These are phyloP conservation scores for Eciton burchellii DNA, from an alignment of 1,140 invertebrate species.

Conservation along the genomic window DNA sequence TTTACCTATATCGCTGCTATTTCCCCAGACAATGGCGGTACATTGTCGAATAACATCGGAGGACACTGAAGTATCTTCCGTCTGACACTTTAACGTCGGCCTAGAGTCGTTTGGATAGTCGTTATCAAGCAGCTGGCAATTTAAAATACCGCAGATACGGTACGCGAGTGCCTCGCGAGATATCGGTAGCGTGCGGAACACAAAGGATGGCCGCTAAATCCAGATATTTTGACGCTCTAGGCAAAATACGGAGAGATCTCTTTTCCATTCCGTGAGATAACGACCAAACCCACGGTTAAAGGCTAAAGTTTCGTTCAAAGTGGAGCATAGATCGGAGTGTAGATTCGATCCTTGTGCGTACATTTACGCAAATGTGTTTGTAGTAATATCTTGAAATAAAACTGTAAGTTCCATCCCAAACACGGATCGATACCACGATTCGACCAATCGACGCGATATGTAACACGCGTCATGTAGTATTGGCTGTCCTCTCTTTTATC, in stretches of 20 bases:
- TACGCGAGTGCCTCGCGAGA: slow-evolving; percentile 30
- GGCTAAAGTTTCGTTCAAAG: slow-evolving; percentile 36
- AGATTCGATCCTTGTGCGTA: slow-evolving; percentile 43
- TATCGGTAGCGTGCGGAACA: slow-evolving; percentile 54
- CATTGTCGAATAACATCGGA: slow-evolving; percentile 60
- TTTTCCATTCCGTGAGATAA: slow-evolving; percentile 55
- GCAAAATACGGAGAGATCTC: slow-evolving; percentile 45
- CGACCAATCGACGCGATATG: slow-evolving; percentile 1
- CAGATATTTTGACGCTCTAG: slow-evolving; percentile 60
- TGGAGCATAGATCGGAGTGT: slow-evolving; percentile 27
- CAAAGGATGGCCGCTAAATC: slow-evolving; percentile 56
- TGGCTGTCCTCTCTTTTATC: background rate
- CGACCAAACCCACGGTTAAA: slow-evolving; percentile 51
- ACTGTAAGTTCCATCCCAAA: background rate
- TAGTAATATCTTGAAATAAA: slow-evolving; percentile 34
- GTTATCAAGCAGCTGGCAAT: slow-evolving; percentile 55
- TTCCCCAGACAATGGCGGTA: slow-evolving; percentile 52
- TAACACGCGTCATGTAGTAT: background rate
- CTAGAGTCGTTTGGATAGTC: slow-evolving; percentile 16
- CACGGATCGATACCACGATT: background rate
- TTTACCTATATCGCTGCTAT: slow-evolving; percentile 16
- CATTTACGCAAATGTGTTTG: slow-evolving; percentile 36
- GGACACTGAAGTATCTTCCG: slow-evolving; percentile 52
- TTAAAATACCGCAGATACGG: slow-evolving; percentile 53
- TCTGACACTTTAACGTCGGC: slow-evolving; percentile 53